These are phyloP conservation scores for Noturus placidus DNA, from an alignment of 2,113 vertebrate species.

Conservation along the genomic window DNA sequence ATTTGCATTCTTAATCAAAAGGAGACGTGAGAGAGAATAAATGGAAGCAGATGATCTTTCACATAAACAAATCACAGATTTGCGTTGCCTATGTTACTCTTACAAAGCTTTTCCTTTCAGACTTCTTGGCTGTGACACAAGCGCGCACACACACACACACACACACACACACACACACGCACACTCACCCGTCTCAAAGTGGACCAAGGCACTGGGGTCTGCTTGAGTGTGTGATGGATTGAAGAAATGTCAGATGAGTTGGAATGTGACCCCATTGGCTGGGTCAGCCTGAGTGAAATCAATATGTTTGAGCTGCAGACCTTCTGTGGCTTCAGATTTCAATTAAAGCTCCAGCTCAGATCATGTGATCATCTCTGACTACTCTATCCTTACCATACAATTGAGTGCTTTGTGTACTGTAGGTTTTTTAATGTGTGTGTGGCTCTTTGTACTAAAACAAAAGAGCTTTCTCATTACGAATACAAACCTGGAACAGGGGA, in stretches of 20 bases:
- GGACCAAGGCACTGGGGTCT: constrained; percentile 30
- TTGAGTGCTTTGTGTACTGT: constrained; percentile 22
- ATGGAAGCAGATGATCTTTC: constrained; percentile 41
- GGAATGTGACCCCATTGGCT: constrained; percentile 47
- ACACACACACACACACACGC: neutral
- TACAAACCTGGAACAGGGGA: constrained; percentile 1
- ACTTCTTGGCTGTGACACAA: neutral
- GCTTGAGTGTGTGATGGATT: constrained; percentile 52
- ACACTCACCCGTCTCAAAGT: neutral
- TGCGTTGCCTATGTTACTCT: constrained; percentile 26
- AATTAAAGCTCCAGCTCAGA: constrained; percentile 52
- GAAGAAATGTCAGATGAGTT: constrained; percentile 53
- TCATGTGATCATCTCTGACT: constrained; percentile 49
- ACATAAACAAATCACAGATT: constrained; percentile 43
- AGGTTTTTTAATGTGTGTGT: neutral
- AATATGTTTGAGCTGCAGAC: constrained; percentile 54
- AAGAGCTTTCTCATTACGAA: constrained; percentile 4
- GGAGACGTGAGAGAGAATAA: constrained; percentile 54
- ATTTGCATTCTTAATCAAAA: constrained; percentile 62
- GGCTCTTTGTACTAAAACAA: neutral
- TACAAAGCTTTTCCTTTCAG: neutral
- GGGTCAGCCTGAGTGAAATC: constrained; percentile 52
- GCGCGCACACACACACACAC: too few species aligned
- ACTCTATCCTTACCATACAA: constrained; percentile 26
- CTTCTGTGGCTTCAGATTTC: constrained; percentile 51